Base-by-base conservation (phyloP, 2,888 invertebrate species). In the Sarcophaga caerulescens region DNA sequence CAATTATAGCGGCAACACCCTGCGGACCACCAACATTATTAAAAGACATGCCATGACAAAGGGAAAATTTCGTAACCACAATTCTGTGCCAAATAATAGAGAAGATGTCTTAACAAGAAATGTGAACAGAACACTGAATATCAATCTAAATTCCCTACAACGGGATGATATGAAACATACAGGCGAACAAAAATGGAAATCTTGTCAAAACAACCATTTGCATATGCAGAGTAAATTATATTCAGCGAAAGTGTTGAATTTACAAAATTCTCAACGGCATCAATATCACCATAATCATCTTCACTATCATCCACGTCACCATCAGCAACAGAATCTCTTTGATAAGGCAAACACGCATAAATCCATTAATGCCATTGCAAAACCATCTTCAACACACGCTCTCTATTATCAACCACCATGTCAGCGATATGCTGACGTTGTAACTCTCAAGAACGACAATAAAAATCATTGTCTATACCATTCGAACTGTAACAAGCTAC, bases 1-100 rank as follows among this genome's bases (percentile, higher is more conserved):
- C n/a, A 69, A 57, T 63, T 63, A 44, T 23, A 52, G 4, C 14
- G 25, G 78, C 17, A 52, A 52, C 17, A 52, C 14, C 5, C 5
- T 52, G 2, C 35, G 10, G 10, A 35, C 35, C 14, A 44, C 59
- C 73, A 23, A 11, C 47, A 57, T 14, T 14, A 17, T 12, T 52
- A 52, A 76, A 19, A 45, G 45, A 76, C 57, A 70, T 69, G 60
- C 23, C 23, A 63, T 14, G n/a, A 21, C 75, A 45, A 81, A 57
- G 23, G 81, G 76, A 25, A 81, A 63, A 65, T 60, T 25, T 10
- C 47, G 70, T 19, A 11, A 10, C 12, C 21, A 59, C 68, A 77
- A 70, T 52, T 74, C 19, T 60, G 3, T 70, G 87, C 35, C 87
- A 47, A 75, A 76, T 81, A 81, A 73, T 63, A 79, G 47, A 21